phyloP scores from a whole-genome alignment of 2,797 vertebrate species.

The Mallotus villosus region DNA sequence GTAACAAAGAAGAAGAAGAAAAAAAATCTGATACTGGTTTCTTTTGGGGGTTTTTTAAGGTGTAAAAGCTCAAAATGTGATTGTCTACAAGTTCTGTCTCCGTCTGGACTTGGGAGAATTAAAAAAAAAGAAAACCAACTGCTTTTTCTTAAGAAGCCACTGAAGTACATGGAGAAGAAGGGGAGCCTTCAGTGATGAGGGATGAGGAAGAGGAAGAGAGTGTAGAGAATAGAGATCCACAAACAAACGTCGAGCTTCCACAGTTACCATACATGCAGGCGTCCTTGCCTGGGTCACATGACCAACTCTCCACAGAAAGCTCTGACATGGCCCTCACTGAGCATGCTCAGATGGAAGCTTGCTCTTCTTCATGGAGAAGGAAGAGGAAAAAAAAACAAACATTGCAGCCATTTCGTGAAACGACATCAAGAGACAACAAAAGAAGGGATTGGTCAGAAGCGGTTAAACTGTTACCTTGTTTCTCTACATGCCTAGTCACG shows the following conservation, averaged over 20 bases:
- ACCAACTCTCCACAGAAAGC: constrained; percentile 56
- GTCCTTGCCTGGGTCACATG: constrained; percentile 56
- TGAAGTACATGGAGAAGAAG: constrained; percentile 50
- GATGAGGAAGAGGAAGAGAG: constrained; percentile 36
- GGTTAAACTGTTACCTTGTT: constrained; percentile 10
- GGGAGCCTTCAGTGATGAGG: constrained; percentile 51
- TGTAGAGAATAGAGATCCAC: constrained; percentile 42
- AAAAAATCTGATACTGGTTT: background rate
- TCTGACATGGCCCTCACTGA: constrained; percentile 54
- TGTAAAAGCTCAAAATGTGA: constrained; percentile 3
- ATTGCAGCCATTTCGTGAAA: constrained; percentile 60
- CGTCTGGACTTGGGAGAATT: constrained; percentile 15
- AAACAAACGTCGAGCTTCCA: constrained; percentile 52
- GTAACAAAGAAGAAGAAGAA: no score
- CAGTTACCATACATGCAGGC: constrained; percentile 46
- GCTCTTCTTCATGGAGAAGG: constrained; percentile 56
- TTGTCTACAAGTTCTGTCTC: constrained; percentile 7
- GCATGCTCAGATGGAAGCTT: constrained; percentile 62
- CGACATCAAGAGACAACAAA: constrained; percentile 35
- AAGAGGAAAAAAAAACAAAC: constrained; percentile 44
- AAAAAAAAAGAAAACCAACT: background rate
- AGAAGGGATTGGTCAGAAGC: constrained; percentile 10
- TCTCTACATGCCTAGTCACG: background rate
- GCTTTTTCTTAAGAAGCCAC: constrained; percentile 34
- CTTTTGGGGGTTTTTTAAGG: constrained; percentile 13